Evolutionary conservation across 2,113 vertebrate species (phyloP).

Genomic region (Dasypus novemcinctus): DNA sequence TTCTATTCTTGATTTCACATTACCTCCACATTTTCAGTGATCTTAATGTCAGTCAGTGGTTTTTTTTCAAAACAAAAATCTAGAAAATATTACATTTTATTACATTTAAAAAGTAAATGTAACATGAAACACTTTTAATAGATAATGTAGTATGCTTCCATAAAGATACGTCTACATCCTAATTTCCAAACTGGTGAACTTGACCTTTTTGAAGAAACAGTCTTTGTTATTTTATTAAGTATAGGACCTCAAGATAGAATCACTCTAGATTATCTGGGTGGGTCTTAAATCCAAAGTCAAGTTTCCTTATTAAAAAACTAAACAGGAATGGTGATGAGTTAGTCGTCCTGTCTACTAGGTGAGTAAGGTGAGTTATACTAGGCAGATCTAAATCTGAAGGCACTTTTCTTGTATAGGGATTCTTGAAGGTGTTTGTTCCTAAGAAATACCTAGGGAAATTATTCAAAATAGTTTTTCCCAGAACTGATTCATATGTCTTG

Average conservation of each 20-base stretch:
- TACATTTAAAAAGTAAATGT: background rate
- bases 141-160: background rate
- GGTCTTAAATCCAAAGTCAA: too few species aligned
- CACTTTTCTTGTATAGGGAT: too few species aligned
- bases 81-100: background rate
- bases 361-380: background rate
- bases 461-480: background rate
- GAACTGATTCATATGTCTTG: background rate
- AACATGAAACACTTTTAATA: background rate
- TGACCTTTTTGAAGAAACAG: too few species aligned
- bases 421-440: too few species aligned
- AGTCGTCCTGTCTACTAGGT: background rate
- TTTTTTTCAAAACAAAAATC: background rate
- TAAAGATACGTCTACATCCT: too few species aligned
- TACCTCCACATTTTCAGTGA: background rate
- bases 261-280: too few species aligned
- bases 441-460: too few species aligned
- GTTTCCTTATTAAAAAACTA: too few species aligned
- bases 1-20: background rate
- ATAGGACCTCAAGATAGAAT: too few species aligned
- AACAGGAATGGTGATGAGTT: background rate
- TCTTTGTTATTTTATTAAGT: too few species aligned
- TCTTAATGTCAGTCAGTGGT: background rate
- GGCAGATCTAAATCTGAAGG: background rate
- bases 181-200: too few species aligned